Evolutionary conservation across 2,113 vertebrate genomes (phyloP).

Genomic region (Pelecanoides urinatrix): DNA sequence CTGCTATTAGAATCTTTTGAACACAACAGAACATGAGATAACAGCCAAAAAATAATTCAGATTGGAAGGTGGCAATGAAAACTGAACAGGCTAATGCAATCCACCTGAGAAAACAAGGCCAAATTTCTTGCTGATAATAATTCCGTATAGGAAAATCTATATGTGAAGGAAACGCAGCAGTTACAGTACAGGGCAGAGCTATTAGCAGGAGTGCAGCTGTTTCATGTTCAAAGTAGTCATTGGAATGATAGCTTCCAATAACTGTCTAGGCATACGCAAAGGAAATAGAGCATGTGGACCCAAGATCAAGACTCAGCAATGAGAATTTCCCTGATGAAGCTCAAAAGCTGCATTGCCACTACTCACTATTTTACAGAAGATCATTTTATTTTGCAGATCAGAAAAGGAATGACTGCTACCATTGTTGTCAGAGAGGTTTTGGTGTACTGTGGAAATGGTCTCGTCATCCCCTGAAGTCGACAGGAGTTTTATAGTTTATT

Average conservation of each 20-base stretch:
- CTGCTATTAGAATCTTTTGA: neutral
- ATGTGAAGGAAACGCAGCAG: neutral
- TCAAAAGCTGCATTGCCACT: neutral
- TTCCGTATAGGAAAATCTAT: accelerated
- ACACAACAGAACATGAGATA: neutral
- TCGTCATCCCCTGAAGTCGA: neutral
- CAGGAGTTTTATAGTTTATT: neutral
- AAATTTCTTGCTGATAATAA: neutral
- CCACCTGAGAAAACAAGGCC: neutral
- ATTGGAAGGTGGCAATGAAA: neutral
- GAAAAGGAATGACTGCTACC: neutral
- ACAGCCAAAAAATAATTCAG: neutral
- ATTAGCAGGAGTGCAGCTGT: neutral
- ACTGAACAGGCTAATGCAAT: neutral
- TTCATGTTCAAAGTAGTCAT: neutral
- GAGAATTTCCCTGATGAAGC: neutral
- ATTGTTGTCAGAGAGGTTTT: neutral
- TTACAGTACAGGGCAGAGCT: neutral
- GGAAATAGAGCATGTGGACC: neutral
- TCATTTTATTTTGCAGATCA: neutral
- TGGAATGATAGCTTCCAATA: neutral
- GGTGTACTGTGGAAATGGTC: neutral
- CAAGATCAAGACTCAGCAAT: neutral
- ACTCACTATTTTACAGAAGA: neutral
- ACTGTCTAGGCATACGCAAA: neutral